Base-by-base conservation (phyloP, 1,140 invertebrate species). In the Protaetia brevitarsis region DNA sequence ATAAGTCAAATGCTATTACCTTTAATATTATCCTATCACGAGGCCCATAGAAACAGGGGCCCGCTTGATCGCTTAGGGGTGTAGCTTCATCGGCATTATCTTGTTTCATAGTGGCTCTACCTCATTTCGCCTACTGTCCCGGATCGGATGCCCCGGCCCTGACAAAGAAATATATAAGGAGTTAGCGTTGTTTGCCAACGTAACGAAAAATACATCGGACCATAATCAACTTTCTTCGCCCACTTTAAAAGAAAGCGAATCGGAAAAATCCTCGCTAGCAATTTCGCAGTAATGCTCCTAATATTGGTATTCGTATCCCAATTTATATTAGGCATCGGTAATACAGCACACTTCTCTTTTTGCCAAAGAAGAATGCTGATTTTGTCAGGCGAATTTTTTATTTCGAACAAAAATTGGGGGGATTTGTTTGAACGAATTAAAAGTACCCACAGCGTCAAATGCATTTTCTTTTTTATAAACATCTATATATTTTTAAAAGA, bases 51-150 rank as follows among this genome's bases (percentile, higher is more conserved):
- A 3, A 84, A 88, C 75, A 78, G n/a, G 85, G n/a, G 86, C 87
- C 0, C 75, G 81, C 88, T 58, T 88, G 85, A 86, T 90, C 41
- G 86, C 87, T 10, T 81, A n/a, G 83, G 74, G 87, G 88, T 28
- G 86, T 84, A 37, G 80, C 80, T 21, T 80, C 85, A 63, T 87
- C 87, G 56, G 81, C 84, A 16, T n/a, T 86, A 26, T 88, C 56
- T 11, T 90, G 89, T 73, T 81, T 90, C 63, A 70, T 92, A 59
- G 87, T 86, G 59, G 87, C 87, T 57, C 69, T 88, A 0, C 90
- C 90, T 1, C 89, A 92, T 69, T 84, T 90, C 59, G 76, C 92
- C 2, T 93, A 89, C 68, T 88, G 89, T 0, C 83, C 88, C n/a
- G 88, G 89, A 1, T 79, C 87, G 13, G 87, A 90, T 69, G 87